Evolutionary conservation across 2,888 invertebrate species (phyloP).

Genomic region (Parascotia fuliginaria): DNA sequence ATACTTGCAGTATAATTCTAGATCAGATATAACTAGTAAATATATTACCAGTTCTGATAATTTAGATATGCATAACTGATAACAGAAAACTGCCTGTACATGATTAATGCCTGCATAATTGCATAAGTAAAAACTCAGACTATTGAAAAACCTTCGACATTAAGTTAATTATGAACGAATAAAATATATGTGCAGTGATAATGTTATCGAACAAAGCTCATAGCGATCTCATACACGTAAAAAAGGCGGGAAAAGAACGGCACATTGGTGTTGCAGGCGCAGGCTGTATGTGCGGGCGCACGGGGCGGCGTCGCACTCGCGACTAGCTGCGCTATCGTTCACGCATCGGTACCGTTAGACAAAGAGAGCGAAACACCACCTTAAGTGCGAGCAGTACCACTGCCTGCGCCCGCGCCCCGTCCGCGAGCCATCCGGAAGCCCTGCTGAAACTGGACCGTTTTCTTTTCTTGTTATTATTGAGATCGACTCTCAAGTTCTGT

Average conservation of each 20-base stretch:
- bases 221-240: constrained; percentile 62
- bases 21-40: constrained; percentile 2
- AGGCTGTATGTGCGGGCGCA: constrained; percentile 36
- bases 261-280: constrained; percentile 21
- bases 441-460: constrained; percentile 86
- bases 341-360: constrained; percentile 79
- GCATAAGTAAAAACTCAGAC: neutral
- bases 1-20: neutral
- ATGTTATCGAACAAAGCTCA: constrained; percentile 4
- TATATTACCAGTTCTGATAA: constrained; percentile 5
- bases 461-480: constrained; percentile 86
- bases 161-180: neutral
- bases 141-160: neutral
- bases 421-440: constrained; percentile 84
- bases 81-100: constrained; percentile 19
- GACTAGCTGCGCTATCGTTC: constrained; percentile 80
- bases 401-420: constrained; percentile 69
- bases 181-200: neutral
- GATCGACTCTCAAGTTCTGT: constrained; percentile 84
- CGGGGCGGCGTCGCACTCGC: constrained; percentile 74
- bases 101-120: constrained; percentile 11
- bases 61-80: constrained; percentile 12
- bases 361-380: constrained; percentile 67
- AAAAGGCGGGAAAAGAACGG: constrained; percentile 56
- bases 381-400: constrained; percentile 66